These are phyloP conservation scores for Pocillopora meandrina DNA, from an alignment of 92 coral and sea anemone species.

Conservation along the genomic window DNA sequence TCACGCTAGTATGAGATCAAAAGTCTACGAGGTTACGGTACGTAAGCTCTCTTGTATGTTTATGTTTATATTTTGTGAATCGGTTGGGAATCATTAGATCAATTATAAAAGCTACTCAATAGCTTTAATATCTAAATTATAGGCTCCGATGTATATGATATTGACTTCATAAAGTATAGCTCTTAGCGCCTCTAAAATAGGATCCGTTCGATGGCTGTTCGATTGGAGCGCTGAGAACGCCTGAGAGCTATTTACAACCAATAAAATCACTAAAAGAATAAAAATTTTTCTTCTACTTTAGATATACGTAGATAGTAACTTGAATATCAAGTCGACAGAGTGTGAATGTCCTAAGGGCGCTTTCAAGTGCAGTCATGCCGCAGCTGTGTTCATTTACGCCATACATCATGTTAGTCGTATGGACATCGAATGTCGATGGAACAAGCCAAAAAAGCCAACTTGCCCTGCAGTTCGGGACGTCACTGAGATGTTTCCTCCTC, in stretches of 20 bases:
- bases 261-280: neutral
- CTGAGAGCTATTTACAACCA: neutral
- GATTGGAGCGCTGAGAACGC: neutral
- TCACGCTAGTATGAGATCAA: neutral
- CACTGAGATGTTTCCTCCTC: constrained; percentile 48
- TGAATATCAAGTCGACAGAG: constrained; percentile 31
- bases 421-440: constrained; percentile 50
- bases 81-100: too few relatives aligned
- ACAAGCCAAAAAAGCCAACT: constrained; percentile 20
- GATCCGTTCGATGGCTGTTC: neutral
- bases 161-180: neutral
- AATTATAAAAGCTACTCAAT: too few relatives aligned
- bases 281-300: neutral
- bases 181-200: neutral
- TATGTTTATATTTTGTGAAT: neutral
- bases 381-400: constrained; percentile 49
- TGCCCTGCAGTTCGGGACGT: neutral
- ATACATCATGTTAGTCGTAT: constrained; percentile 56
- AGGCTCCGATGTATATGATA: neutral
- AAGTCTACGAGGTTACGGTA: constrained; percentile 13
- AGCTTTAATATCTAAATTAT: too few relatives aligned
- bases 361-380: constrained; percentile 44
- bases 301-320: constrained; percentile 40
- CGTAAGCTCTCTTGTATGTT: constrained; percentile 7
- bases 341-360: constrained; percentile 1